Evolutionary conservation across 2,797 vertebrate genomes (phyloP), one percentile per base, ranked within the genome.

Genomic region (Dicrostonyx torquatus): DNA sequence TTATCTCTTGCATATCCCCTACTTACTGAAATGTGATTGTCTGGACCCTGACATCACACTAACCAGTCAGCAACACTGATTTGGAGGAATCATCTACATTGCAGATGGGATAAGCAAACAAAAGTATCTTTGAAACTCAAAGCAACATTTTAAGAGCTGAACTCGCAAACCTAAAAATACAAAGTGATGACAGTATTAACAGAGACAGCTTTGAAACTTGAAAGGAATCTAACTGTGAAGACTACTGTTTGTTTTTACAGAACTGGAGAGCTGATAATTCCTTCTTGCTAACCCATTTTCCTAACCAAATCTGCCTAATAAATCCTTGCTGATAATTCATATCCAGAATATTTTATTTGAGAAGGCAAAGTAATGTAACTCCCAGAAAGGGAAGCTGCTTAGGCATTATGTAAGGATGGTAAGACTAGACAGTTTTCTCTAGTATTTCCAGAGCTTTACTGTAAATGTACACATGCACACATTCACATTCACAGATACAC

Each of bases 161-260:
- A 97, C 72, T 93, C 72, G 18, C n/a, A 97, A 97, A 88, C 24
- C 73, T 95, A 96, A 97, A 97, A 97, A 90, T 96, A 96, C 62
- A 76, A 94, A 96, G 94, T 93, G 94, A 93, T 96, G 89, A 87
- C 87, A 94, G 62, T 76, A 87, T 91, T 95, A 94, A 87, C 91
- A 85, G 13, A 87, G 79, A 78, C 55, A 90, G 37, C 73, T 90
- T 93, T 68, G 31, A 94, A 91, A 96, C 80, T 94, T 92, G 58
- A 95, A 94, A 95, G 29, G 73, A 87, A 93, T 89, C 6, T 85
- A 93, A 79, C 31, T 94, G 55, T 92, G 91, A 95, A 95, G 62
- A 6, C 31, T 94, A 26, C n/a, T 94, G 58, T 95, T 93, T 97
- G 80, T 94, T 96, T 95, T 95, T 87, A 94, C 84, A 96, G 72